phyloP scores from a whole-genome alignment of 2,888 invertebrate genomes.

The Leuctra nigra region DNA sequence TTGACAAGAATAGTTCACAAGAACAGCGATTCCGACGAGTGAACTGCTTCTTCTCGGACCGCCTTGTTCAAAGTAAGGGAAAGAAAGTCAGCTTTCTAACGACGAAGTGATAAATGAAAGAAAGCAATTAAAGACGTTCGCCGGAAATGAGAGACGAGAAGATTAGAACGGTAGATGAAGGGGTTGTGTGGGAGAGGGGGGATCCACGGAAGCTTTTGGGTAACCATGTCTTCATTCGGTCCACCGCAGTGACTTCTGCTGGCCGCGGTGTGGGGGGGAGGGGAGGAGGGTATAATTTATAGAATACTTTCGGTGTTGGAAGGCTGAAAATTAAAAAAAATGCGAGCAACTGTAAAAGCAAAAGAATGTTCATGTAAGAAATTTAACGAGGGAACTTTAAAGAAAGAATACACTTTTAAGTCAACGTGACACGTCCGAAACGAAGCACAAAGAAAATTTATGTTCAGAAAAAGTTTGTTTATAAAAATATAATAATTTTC shows the following conservation, averaged over 20 bases:
- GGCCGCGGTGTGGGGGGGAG: background rate
- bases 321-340: constrained; percentile 11
- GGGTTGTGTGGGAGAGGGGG: background rate
- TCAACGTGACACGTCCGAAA: constrained; percentile 2
- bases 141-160: constrained; percentile 20
- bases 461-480: no score
- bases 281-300: background rate
- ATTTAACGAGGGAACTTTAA: constrained; percentile 13
- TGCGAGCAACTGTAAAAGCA: background rate
- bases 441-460: no score
- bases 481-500: no score
- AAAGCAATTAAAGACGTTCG: constrained; percentile 21
- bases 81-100: constrained; percentile 9
- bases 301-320: constrained; percentile 1
- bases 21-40: no score
- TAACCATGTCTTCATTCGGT: no score
- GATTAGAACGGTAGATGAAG: constrained; percentile 16
- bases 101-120: constrained; percentile 20
- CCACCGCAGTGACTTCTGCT: background rate
- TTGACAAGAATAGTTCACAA: no score
- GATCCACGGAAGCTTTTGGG: no score
- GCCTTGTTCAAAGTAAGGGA: background rate
- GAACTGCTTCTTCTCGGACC: no score
- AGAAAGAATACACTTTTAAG: constrained; percentile 13
- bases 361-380: background rate